phyloP scores from a whole-genome alignment of 2,888 invertebrate genomes.

The Patella pellucida region DNA sequence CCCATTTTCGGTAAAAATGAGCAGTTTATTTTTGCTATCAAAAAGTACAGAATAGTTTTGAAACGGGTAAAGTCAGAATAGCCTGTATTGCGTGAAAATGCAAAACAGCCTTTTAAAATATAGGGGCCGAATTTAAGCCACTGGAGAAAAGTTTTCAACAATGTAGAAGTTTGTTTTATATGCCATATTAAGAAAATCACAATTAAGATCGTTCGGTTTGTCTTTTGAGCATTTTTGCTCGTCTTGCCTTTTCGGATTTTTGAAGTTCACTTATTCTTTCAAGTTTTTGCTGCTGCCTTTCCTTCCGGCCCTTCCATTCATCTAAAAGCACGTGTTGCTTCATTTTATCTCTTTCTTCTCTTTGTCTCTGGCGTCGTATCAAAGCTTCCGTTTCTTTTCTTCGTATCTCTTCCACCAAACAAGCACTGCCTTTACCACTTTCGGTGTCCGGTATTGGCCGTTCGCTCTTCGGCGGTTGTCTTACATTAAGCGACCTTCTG shows the following conservation, averaged over 20 bases:
- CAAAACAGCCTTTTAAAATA: too few relatives aligned
- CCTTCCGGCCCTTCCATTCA: not conserved
- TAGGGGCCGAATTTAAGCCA: too few relatives aligned
- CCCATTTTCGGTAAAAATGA: too few relatives aligned
- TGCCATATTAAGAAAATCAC: too few relatives aligned
- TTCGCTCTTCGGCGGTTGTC: not conserved
- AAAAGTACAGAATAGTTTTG: too few relatives aligned
- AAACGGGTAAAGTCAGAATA: too few relatives aligned
- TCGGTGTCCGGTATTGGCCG: not conserved
- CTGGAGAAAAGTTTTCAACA: too few relatives aligned
- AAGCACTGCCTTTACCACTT: not conserved
- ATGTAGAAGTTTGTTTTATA: too few relatives aligned
- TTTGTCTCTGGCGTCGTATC: not conserved
- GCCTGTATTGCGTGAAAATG: too few relatives aligned
- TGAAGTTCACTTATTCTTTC: not conserved
- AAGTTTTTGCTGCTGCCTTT: not conserved
- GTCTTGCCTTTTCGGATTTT: not conserved
- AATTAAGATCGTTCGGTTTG: too few relatives aligned
- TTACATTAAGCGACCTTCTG: not conserved
- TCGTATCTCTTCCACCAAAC: not conserved
- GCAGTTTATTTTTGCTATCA: too few relatives aligned
- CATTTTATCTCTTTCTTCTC: not conserved
- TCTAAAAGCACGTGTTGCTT: not conserved
- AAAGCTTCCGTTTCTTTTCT: not conserved
- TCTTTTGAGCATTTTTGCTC: too few relatives aligned